Conservation (phyloP, 2,888 invertebrate species). For the Anarsia innoxiella region DNA sequence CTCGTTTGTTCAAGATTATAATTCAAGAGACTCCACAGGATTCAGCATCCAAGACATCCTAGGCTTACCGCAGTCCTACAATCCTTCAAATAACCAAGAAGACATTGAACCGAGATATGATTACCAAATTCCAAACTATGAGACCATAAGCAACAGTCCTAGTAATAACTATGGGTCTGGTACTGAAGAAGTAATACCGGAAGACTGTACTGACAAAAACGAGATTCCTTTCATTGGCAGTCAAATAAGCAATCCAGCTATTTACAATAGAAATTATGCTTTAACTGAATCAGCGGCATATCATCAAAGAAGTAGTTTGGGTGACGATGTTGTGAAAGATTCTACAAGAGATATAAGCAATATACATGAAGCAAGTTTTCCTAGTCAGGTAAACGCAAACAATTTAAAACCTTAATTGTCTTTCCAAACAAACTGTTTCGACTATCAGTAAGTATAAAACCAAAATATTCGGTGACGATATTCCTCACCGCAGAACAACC, state of each 20-base stretch:
- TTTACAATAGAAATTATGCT: constrained; percentile 44
- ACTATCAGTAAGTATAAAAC: no score
- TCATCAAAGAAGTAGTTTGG: constrained; percentile 43
- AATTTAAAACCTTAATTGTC: no score
- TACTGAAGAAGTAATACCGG: constrained; percentile 41
- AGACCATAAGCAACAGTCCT: constrained; percentile 56
- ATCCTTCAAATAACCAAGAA: constrained; percentile 33
- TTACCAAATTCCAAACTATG: constrained; percentile 55
- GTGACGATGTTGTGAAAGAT: constrained; percentile 41
- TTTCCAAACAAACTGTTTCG: no score
- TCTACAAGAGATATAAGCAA: constrained; percentile 43
- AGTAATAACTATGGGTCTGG: constrained; percentile 50
- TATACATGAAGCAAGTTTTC: constrained; percentile 50
- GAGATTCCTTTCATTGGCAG: constrained; percentile 34
- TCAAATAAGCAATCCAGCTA: constrained; percentile 39
- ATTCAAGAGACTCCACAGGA: constrained; percentile 65
- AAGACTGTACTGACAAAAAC: constrained; percentile 36
- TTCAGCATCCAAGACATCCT: constrained; percentile 71
- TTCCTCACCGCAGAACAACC: constrained; percentile 59
- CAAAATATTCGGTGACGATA: constrained; percentile 18
- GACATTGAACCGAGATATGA: constrained; percentile 49
- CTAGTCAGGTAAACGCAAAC: constrained; percentile 54
- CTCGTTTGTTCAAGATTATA: constrained; percentile 59
- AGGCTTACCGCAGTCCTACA: constrained; percentile 57
- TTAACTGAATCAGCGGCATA: constrained; percentile 44